Conservation (phyloP, 2,888 invertebrate genomes). For the Diploptera punctata region DNA sequence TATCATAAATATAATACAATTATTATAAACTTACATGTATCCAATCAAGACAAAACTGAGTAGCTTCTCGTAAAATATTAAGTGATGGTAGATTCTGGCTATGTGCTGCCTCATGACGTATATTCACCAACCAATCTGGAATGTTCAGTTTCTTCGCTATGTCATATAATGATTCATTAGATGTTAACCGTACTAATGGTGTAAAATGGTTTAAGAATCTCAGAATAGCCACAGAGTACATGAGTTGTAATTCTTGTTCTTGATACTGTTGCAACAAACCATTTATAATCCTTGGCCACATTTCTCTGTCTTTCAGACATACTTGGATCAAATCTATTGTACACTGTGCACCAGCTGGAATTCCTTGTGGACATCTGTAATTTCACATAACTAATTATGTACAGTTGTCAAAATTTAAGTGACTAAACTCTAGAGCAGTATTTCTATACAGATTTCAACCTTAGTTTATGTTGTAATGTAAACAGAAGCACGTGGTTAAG, state of each 20-base stretch:
- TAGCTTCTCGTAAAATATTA: conserved; percentile 66
- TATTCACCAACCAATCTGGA: conserved; percentile 80
- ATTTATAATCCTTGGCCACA: conserved; percentile 20
- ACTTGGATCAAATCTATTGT: conserved; percentile 37
- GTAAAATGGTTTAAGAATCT: conserved; percentile 70
- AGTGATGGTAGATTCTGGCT: conserved; percentile 70
- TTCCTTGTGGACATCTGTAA: conserved; percentile 38
- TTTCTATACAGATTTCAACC: no score
- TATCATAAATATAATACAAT: conserved; percentile 21
- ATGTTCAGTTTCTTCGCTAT: conserved; percentile 70
- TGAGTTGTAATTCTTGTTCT: conserved; percentile 32
- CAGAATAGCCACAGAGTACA: conserved; percentile 45
- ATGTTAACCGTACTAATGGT: conserved; percentile 59
- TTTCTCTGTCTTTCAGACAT: conserved; percentile 28
- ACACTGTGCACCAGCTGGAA: conserved; percentile 38
- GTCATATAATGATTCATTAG: conserved; percentile 58
- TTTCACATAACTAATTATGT: no score
- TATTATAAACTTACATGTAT: conserved; percentile 58
- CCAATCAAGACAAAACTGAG: conserved; percentile 70
- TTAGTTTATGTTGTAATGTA: no score
- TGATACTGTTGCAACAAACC: conserved; percentile 23
- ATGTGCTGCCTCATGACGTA: conserved; percentile 82
- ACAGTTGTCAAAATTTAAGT: no score
- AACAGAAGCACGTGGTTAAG: no score
- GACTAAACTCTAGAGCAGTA: no score